Percentiles rank a stretch among this genome's conserved stretches.
Conservation (phyloP, 2,888 invertebrate genomes). For the Lypha dubia region DNA sequence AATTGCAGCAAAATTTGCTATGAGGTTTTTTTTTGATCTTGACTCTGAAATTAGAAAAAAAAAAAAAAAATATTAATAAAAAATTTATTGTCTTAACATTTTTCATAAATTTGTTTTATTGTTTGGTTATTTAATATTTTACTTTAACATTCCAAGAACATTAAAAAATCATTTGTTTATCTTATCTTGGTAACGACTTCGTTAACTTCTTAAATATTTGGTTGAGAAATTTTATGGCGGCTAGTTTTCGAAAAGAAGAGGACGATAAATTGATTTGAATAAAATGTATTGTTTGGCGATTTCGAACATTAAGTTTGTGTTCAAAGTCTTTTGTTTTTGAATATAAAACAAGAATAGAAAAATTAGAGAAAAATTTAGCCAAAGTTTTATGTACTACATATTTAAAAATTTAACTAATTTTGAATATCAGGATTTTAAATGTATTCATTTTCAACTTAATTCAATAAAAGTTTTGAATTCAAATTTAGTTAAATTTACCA, state of each 20-base stretch:
- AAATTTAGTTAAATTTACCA: too few relatives aligned
- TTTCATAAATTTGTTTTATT: neutral
- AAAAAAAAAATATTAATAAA: too few relatives aligned
- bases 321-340: constrained; percentile 33
- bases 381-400: too few relatives aligned
- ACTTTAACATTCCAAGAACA: neutral
- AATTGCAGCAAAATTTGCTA: constrained; percentile 76
- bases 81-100: too few relatives aligned
- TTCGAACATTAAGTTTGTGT: constrained; percentile 33
- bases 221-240: constrained; percentile 8
- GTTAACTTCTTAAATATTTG: constrained; percentile 15
- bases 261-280: neutral
- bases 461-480: too few relatives aligned
- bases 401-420: neutral
- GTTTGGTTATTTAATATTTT: constrained; percentile 7
- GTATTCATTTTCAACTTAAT: too few relatives aligned
- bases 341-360: neutral
- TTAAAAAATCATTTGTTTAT: constrained; percentile 30
- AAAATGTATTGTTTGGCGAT: neutral
- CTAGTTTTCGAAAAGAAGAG: constrained; percentile 27
- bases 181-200: constrained; percentile 12
- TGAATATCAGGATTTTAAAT: too few relatives aligned
- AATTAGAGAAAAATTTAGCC: neutral
- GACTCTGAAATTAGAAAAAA: constrained; percentile 75
- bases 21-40: constrained; percentile 75